Base-by-base conservation (phyloP, 2,113 vertebrate species). In the Choloepus hoffmanni region DNA sequence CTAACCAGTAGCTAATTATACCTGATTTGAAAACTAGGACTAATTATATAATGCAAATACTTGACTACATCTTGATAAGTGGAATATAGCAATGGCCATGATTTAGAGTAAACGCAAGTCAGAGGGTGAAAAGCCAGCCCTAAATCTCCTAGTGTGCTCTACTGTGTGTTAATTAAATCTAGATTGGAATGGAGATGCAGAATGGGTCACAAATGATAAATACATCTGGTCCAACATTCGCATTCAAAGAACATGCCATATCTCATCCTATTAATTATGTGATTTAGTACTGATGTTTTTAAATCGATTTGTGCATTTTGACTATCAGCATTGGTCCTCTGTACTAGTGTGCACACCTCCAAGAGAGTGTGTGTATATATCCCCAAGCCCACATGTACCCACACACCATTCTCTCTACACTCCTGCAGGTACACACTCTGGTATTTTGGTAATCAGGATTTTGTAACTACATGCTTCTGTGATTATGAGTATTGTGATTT, bases 401-500 rank as follows among this genome's bases (percentile, higher is more conserved):
- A 85, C 45, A 50, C 21, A 85, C 16, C 13, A 45, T 0, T 9
- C 16, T 55, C 7, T 9, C 50, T 53, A 72, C 28, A 16, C 5
- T 58, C 70, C 10, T 45, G 21, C 67, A 86, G 53, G 73, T 58
- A 87, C 84, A 63, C 79, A 76, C 60, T 85, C 36, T 62, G 26
- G 48, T 50, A 68, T 43, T 86, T 60, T 84, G 11, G 70, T 85
- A 90, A 96, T 43, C 85, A 81, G 33, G 50, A 96, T 96, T 96
- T 36, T 95, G 81, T 74, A 93, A 95, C 96, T 96, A 91, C 65
- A 55, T 92, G 30, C 81, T 94, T 96, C 95, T 82, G 0, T 21
- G 76, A 77, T 94, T 81, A 60, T 60, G 58, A 97, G 40, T 89
- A 15, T 78, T 89, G 90, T 97, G 63, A 87, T 96, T 94, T 97